These are phyloP conservation scores for Lucilia cuprina DNA, from an alignment of 1,140 invertebrate genomes.

Conservation along the genomic window DNA sequence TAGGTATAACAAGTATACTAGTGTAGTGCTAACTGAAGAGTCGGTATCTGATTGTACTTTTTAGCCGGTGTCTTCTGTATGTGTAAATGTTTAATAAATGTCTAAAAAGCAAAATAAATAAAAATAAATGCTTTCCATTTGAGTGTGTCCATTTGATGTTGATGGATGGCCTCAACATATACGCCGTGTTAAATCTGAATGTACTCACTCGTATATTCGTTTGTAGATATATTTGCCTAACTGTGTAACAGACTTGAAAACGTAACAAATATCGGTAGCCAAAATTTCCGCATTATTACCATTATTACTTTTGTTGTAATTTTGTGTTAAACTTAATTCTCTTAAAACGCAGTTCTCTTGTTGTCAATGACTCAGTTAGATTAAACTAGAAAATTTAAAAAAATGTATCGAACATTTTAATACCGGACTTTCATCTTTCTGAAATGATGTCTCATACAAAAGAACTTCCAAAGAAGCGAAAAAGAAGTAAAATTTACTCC, in stretches of 20 bases:
- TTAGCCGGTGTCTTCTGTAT: not conserved
- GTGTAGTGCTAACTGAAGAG: too few species aligned
- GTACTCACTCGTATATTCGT: not conserved
- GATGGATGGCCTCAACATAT: not conserved
- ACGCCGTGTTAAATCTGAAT: not conserved
- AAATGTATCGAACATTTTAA: too few species aligned
- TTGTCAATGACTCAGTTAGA: too few species aligned
- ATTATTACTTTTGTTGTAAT: not conserved
- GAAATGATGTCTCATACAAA: too few species aligned
- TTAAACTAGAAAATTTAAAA: too few species aligned
- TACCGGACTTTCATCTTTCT: too few species aligned
- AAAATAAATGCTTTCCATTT: not conserved
- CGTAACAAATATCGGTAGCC: not conserved
- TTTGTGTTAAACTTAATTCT: not conserved
- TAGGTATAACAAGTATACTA: too few species aligned
- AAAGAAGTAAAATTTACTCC: too few species aligned
- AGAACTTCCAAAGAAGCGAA: too few species aligned
- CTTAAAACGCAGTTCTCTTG: too few species aligned
- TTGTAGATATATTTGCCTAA: not conserved
- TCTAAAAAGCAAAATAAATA: not conserved
- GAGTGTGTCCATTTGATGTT: not conserved
- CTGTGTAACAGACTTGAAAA: not conserved
- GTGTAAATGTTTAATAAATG: not conserved
- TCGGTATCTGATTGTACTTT: too few species aligned
- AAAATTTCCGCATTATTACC: not conserved